phyloP scores from a whole-genome alignment of 2,888 invertebrate species.

The Theretra japonica region DNA sequence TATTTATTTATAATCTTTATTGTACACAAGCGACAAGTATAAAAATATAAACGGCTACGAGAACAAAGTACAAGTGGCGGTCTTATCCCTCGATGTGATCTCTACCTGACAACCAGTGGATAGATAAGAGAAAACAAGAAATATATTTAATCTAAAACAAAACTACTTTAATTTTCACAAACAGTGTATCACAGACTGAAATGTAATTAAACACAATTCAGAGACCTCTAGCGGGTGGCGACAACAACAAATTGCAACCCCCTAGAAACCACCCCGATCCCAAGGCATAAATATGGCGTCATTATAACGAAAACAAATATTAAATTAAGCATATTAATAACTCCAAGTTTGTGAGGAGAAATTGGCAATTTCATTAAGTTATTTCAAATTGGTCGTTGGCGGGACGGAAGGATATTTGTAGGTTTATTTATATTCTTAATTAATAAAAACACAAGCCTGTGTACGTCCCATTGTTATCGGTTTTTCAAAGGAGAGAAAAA shows the following conservation, averaged over 20 bases:
- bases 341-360: background rate
- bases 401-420: background rate
- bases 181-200: background rate
- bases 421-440: background rate
- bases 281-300: background rate
- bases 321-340: constrained; percentile 15
- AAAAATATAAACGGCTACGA: no score
- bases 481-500: no score
- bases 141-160: no score
- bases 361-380: constrained; percentile 2
- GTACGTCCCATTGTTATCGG: no score
- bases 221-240: background rate
- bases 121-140: no score
- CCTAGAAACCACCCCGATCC: background rate
- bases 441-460: no score
- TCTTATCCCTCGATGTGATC: no score
- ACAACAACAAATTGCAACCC: constrained; percentile 10
- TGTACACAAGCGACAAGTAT: no score
- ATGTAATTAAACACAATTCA: constrained; percentile 8
- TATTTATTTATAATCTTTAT: no score
- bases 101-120: no score
- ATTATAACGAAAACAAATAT: constrained; percentile 16
- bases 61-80: no score
- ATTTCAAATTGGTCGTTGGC: constrained; percentile 1
- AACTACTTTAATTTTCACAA: background rate